Evolutionary conservation across 53 echinoderm and acorn worm genomes (phyloP).

Genomic region (Henricia sp.): DNA sequence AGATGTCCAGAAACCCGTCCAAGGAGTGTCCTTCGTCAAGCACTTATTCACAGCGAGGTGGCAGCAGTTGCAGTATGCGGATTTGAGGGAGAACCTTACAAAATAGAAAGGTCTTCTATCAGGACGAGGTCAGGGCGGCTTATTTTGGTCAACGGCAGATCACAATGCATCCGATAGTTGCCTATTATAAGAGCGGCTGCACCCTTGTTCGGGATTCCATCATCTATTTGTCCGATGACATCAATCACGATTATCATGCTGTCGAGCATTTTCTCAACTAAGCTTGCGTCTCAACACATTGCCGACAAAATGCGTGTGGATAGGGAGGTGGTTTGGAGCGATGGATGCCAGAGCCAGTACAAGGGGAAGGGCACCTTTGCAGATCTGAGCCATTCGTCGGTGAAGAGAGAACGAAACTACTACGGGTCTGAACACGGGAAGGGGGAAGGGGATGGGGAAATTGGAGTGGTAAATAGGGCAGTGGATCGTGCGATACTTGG

Average conservation of each 20-base stretch:
- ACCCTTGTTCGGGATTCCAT: constrained; percentile 43
- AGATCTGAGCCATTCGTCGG: constrained; percentile 24
- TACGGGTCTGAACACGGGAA: constrained; percentile 66
- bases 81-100: constrained; percentile 55
- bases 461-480: constrained; percentile 48
- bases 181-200: not conserved
- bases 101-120: constrained; percentile 53
- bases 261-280: constrained; percentile 49
- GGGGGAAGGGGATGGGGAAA: constrained; percentile 53
- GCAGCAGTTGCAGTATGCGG: constrained; percentile 49
- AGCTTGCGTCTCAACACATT: constrained; percentile 37
- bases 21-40: constrained; percentile 33
- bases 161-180: constrained; percentile 60
- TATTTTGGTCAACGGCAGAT: constrained; percentile 44
- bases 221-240: constrained; percentile 58
- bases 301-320: not conserved
- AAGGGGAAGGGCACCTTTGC: constrained; percentile 63
- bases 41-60: constrained; percentile 40
- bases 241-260: constrained; percentile 57
- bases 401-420: constrained; percentile 37
- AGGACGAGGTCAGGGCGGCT: constrained; percentile 64
- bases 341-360: constrained; percentile 64
- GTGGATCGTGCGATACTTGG: constrained; percentile 54
- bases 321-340: constrained; percentile 57
- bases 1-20: constrained; percentile 1